A percentile compares a stretch with the other conserved stretches of the same genome.
These are phyloP conservation scores for Polymixis flavicincta DNA, from an alignment of 2,888 invertebrate genomes.

Conservation along the genomic window DNA sequence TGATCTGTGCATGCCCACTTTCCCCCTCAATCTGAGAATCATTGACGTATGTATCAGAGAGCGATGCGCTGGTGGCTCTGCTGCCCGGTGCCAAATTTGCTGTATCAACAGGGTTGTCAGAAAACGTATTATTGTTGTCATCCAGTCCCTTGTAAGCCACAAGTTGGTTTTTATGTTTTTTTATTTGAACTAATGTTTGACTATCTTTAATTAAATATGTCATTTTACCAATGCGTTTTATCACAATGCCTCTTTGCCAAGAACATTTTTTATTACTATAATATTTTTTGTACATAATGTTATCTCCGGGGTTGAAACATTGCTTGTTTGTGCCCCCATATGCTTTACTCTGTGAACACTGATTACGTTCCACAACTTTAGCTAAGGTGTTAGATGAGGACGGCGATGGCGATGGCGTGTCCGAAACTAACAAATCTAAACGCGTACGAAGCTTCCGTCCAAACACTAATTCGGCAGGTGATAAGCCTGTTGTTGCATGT, in stretches of 20 bases:
- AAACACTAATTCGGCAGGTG: background rate
- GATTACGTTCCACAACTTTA: background rate
- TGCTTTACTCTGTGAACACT: background rate
- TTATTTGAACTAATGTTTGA: background rate
- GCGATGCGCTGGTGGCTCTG: background rate
- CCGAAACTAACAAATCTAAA: background rate
- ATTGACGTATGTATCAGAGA: background rate
- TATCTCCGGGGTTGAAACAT: background rate
- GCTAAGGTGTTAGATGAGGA: background rate
- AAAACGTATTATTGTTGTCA: background rate
- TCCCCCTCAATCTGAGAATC: background rate
- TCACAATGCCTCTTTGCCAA: background rate
- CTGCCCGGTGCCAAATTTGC: too few species aligned
- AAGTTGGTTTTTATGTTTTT: constrained; percentile 1
- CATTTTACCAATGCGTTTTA: background rate
- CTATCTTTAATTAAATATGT: background rate
- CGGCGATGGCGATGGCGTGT: background rate
- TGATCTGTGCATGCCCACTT: too few species aligned
- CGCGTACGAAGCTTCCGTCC: background rate
- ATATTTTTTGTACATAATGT: background rate
- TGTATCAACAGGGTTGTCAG: background rate
- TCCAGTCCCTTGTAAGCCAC: background rate
- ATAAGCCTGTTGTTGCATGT: background rate
- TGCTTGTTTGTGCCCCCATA: background rate
- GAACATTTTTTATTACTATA: background rate